A percentile compares a stretch with the other conserved stretches of the same genome.
phyloP scores from a whole-genome alignment of 2,888 invertebrate species.

The Harpalus rufipes region DNA sequence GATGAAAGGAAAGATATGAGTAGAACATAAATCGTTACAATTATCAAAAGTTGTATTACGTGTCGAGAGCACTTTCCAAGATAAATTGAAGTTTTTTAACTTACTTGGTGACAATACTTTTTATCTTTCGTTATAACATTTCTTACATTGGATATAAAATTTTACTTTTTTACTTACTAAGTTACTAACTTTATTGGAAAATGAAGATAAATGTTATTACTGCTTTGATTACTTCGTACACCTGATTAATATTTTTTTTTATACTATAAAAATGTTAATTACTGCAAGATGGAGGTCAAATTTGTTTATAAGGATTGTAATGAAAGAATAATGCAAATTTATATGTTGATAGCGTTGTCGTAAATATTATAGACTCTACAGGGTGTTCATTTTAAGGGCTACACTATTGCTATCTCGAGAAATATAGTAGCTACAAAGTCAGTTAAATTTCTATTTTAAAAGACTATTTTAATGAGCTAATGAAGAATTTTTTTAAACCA shows the following conservation, averaged over 20 bases:
- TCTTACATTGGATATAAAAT: not conserved
- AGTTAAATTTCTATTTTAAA: no score
- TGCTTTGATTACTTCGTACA: not conserved
- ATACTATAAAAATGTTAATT: not conserved
- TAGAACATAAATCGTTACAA: conserved; percentile 43
- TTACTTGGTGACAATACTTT: conserved; percentile 28
- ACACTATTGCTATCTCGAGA: no score
- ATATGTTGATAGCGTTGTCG: no score
- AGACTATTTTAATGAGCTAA: no score
- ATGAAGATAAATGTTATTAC: conserved; percentile 1
- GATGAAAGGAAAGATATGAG: conserved; percentile 12
- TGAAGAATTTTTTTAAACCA: no score
- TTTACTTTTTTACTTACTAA: conserved; percentile 10
- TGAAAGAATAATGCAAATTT: no score
- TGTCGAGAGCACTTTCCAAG: conserved; percentile 32
- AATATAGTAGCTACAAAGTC: no score
- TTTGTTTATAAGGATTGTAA: not conserved
- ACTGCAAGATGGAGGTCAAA: not conserved
- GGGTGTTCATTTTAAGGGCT: no score
- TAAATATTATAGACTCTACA: no score
- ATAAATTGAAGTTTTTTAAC: conserved; percentile 43
- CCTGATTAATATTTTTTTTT: not conserved
- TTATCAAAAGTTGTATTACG: conserved; percentile 45
- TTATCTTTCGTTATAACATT: conserved; percentile 13
- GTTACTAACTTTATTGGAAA: not conserved